Evolutionary conservation across 2,888 invertebrate genomes (phyloP).

Genomic region (Galeruca laticollis): DNA sequence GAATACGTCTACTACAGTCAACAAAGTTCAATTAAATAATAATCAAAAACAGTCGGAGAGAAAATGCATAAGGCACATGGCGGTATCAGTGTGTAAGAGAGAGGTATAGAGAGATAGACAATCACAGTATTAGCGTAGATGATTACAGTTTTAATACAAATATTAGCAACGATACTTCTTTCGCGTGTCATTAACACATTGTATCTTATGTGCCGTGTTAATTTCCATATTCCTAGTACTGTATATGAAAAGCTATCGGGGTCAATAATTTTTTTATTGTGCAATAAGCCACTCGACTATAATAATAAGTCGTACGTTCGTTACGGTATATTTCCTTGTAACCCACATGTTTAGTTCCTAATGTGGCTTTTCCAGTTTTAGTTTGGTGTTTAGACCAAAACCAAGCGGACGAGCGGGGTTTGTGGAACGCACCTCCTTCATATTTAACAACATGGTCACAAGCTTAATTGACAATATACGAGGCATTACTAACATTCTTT

Average conservation of each 20-base stretch:
- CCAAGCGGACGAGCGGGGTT: slow-evolving; percentile 39
- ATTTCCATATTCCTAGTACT: not conserved
- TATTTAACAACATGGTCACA: not conserved
- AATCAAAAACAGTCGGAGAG: no score
- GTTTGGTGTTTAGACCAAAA: slow-evolving; percentile 46
- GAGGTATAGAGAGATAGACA: no score
- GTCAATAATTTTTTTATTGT: not conserved
- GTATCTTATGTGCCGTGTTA: no score
- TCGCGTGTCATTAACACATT: no score
- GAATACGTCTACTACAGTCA: no score
- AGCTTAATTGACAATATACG: slow-evolving; percentile 10
- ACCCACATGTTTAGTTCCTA: slow-evolving; percentile 50
- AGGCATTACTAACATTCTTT: not conserved
- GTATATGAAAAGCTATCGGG: not conserved
- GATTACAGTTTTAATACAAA: no score
- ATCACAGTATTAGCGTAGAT: no score
- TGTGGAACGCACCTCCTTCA: slow-evolving; percentile 37
- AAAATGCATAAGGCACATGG: no score
- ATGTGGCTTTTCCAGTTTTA: slow-evolving; percentile 51
- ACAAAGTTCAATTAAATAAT: no score
- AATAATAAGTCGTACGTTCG: slow-evolving; percentile 38
- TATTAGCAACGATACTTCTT: no score
- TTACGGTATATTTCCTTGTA: slow-evolving; percentile 57
- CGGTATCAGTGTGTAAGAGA: no score
- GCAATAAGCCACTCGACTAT: slow-evolving; percentile 7